Conservation (phyloP, 2,797 vertebrate species). For the Buceros bicornis region DNA sequence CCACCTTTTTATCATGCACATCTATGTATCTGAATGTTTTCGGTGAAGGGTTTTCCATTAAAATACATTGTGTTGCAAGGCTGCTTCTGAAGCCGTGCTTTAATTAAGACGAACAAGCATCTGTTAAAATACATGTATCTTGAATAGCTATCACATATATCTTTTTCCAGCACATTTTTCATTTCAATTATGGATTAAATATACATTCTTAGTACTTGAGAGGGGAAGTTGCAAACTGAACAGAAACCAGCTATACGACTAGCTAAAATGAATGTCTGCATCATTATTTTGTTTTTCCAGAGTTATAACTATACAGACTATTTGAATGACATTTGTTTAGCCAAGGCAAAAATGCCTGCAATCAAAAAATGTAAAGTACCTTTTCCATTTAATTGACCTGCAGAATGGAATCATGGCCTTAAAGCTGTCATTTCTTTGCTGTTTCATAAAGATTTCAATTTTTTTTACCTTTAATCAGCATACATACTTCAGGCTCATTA, state of each 20-base stretch:
- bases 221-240: not conserved
- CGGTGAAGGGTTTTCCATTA: not conserved
- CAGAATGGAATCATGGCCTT: not conserved
- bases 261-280: not conserved
- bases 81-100: not conserved
- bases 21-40: not conserved
- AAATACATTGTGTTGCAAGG: not conserved
- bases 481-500: not conserved
- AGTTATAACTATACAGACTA: not conserved
- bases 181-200: slow-evolving; percentile 6
- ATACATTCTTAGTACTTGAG: not conserved
- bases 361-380: not conserved
- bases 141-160: not conserved
- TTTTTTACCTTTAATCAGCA: slow-evolving; percentile 1
- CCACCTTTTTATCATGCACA: not conserved
- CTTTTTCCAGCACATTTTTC: not conserved
- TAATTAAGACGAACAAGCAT: slow-evolving; percentile 13
- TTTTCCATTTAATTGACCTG: not conserved
- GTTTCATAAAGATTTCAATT: not conserved
- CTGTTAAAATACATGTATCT: not conserved
- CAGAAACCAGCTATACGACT: not conserved
- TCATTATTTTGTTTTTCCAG: not conserved
- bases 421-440: not conserved
- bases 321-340: not conserved
- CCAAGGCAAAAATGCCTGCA: not conserved